Percentiles rank a stretch among this genome's conserved stretches.
These are phyloP conservation scores for Mimas tiliae DNA, from an alignment of 2,888 invertebrate genomes.

Conservation along the genomic window DNA sequence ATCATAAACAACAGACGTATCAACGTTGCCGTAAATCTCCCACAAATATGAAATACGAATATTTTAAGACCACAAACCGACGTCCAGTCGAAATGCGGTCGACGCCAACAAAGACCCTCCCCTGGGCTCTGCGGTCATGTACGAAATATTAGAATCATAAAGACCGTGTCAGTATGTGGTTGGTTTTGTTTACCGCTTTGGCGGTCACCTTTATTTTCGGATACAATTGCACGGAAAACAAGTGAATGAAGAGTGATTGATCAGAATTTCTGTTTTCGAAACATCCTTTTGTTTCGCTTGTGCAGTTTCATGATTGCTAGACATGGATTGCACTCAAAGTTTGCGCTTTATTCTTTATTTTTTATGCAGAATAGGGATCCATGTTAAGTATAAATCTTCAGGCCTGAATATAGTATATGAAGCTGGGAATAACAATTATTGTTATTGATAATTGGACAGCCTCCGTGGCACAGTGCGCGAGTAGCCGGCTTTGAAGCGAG, in stretches of 20 bases:
- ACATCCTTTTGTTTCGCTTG: constrained; percentile 1
- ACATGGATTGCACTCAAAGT: constrained; percentile 2
- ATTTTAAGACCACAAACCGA: constrained; percentile 44
- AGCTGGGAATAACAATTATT: too few relatives aligned
- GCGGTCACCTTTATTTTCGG: constrained; percentile 16
- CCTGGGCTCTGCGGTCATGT: constrained; percentile 53
- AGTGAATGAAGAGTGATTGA: constrained; percentile 4
- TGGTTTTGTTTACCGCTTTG: constrained; percentile 19
- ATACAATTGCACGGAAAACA: constrained; percentile 6
- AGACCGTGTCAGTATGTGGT: constrained; percentile 23
- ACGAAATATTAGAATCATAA: constrained; percentile 40
- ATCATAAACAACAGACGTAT: constrained; percentile 1
- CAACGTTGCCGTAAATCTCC: constrained; percentile 26
- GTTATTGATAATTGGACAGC: too few relatives aligned
- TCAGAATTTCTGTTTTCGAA: not conserved
- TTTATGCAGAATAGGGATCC: too few relatives aligned
- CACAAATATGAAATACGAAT: constrained; percentile 35
- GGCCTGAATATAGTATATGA: too few relatives aligned
- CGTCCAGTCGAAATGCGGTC: constrained; percentile 52
- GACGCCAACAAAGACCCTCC: constrained; percentile 55
- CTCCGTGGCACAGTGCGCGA: too few relatives aligned
- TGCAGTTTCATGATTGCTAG: constrained; percentile 3
- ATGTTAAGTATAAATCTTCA: too few relatives aligned
- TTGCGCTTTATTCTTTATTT: not conserved
- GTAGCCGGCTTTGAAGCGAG: too few relatives aligned